Base-by-base conservation (phyloP, 2,113 vertebrate genomes). In the Procavia capensis region DNA sequence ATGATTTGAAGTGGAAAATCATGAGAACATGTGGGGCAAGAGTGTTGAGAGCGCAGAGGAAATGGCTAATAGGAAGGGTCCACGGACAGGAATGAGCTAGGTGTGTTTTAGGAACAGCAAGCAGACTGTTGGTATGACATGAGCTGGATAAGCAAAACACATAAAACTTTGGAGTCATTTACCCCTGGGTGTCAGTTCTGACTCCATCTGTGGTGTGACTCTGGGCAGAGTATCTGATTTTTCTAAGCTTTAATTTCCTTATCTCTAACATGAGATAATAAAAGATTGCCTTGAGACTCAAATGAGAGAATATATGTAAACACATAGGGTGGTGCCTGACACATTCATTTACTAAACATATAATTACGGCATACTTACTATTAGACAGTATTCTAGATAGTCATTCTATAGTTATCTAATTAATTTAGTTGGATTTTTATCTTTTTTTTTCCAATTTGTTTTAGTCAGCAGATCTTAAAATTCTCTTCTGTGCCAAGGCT, bases 391-490 rank as follows among this genome's bases (percentile, higher is more conserved):
- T 84, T 19, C 22, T 85, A 66, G 34, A 27, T 36, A 43, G 16
- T 84, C 47, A 87, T 63, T 91, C 25, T 45, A 90, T 43, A 80
- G 47, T 91, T 20, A 76, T 81, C 43, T 82, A 34, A 20, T 81
- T 61, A 81, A 5, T 82, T 85, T 24, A 85, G 6, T 88, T 85
- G 59, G 9, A 63, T 94, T 95, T 39, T n/a, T n/a, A 17, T 36
- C 22, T 22, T 75, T 29, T 57, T 41, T 82, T 70, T 90, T 41
- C 31, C 11, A 75, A 19, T 83, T 87, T 81, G 13, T 81, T 82
- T 95, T 88, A 95, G 84, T 95, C n/a, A 95, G n/a, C 57, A 93
- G n/a, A 75, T 95, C 34, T 83, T 95, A 63, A 96, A 81, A 54
- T 88, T 68, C 57, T 92, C 54, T 85, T 94, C 74, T 90, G 66